Conservation (phyloP, 2,113 vertebrate genomes). For the Mustelus asterias region DNA sequence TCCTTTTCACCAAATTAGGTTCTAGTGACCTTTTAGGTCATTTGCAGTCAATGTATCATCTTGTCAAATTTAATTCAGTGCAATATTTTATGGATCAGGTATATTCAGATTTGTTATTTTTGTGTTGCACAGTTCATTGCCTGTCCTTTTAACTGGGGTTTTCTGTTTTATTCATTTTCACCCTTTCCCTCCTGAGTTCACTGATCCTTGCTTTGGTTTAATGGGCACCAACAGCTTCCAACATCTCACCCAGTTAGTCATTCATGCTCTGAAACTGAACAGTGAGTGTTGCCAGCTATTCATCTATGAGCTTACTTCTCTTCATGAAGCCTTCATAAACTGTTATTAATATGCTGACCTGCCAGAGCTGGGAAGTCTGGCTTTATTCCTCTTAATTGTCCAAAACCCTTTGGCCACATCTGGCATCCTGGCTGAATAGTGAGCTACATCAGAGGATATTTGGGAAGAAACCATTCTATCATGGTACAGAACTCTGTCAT, state of each 20-base stretch:
- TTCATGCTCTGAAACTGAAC: not conserved
- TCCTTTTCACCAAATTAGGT: not conserved
- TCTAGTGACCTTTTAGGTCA: not conserved
- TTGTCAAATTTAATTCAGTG: not conserved
- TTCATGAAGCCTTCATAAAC: no score
- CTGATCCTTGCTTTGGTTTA: not conserved
- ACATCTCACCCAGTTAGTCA: not conserved
- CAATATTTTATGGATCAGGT: not conserved
- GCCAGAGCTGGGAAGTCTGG: not conserved
- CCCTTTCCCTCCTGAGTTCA: not conserved
- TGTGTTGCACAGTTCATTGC: not conserved
- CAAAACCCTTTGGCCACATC: not conserved
- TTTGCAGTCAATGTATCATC: not conserved
- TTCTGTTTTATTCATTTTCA: not conserved
- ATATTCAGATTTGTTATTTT: not conserved
- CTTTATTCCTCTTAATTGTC: not conserved
- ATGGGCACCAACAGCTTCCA: not conserved
- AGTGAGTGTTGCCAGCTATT: not conserved
- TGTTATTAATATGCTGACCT: not conserved
- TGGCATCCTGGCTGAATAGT: not conserved
- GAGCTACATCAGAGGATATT: not conserved
- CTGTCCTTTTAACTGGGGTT: not conserved
- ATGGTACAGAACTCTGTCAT: not conserved
- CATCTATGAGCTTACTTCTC: no score
- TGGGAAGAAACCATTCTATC: not conserved